Base-by-base conservation (phyloP, 2,888 invertebrate species). In the Lottia scabra region DNA sequence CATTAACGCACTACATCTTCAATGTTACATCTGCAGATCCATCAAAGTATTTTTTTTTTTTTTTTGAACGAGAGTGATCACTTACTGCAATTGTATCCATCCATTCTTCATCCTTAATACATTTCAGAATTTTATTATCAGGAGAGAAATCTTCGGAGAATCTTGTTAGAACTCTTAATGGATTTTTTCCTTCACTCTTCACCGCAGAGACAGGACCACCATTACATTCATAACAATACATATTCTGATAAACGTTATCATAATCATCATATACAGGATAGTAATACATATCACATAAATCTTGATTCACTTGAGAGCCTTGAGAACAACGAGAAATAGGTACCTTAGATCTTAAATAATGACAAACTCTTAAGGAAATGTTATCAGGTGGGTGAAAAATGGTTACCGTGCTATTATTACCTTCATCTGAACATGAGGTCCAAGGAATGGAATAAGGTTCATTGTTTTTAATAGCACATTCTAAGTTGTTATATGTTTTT, bases 221-320 rank as follows among this genome's bases (percentile, higher is more conserved):
- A 62, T 77, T 77, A 65, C 78, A 78, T 1, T 73, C 0, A 45
- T 62, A 71, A 68, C 78, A 78, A 65, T 74, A 78, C 19, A 75
- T 66, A 62, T 78, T 78, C 64, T 71, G 75, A 62, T 69, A 78
- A 38, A 68, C 68, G 1, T 65, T 23, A 23, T 43, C 46, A 13
- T 30, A 13, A 0, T 65, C 48, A 6, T 19, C 27, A 16, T 66
- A 30, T 48, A 69, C 65, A 13, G 48, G 19, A 23, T 23, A 10
- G 43, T 64, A 15, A 23, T 38, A 56, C 12, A 6, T 12, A 19
- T 56, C 13, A 56, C 56, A 56, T 19, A 8, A 19, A 8, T 56
- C 56, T 56, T 56, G n/a, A 56, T 12, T 3, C 19, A 19, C 19
- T 56, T 19, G 56, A 12, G n/a, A 19, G 12, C 56, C 56, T 56